A percentile compares a stretch with the other conserved stretches of the same genome.
Evolutionary conservation across 2,797 vertebrate species (phyloP).

Genomic region (Sandelia bainsii): DNA sequence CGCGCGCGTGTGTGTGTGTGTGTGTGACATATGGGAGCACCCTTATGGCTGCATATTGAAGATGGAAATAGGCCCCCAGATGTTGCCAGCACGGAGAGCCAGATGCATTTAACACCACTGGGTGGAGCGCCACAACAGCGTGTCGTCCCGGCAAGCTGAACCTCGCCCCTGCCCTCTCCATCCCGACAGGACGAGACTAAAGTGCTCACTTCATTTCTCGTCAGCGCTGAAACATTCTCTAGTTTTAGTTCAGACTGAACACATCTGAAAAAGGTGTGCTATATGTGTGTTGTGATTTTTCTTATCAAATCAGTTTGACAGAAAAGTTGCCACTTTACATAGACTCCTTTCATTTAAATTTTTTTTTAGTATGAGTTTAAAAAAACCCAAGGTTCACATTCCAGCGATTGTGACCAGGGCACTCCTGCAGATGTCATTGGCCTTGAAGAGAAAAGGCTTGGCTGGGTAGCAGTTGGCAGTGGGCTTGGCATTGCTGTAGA

Average conservation of each 20-base stretch:
- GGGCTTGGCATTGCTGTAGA: slow-evolving; percentile 35
- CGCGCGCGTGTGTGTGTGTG: slow-evolving; percentile 49
- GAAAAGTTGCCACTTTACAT: slow-evolving; percentile 28
- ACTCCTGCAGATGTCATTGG: slow-evolving; percentile 44
- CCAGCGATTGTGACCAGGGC: slow-evolving; percentile 35
- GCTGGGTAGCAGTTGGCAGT: slow-evolving; percentile 40
- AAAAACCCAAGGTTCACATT: slow-evolving; percentile 55
- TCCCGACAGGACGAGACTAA: slow-evolving; percentile 17
- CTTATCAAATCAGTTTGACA: slow-evolving; percentile 16
- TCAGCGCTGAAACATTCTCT: neutral
- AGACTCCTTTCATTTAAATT: neutral
- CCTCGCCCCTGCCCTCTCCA: slow-evolving; percentile 31
- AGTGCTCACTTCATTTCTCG: neutral
- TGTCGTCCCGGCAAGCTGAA: slow-evolving; percentile 67
- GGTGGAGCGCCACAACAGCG: slow-evolving; percentile 54
- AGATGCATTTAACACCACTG: slow-evolving; percentile 79
- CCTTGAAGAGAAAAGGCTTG: slow-evolving; percentile 53
- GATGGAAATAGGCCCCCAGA: slow-evolving; percentile 78
- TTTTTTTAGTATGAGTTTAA: slow-evolving; percentile 7
- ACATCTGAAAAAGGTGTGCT: slow-evolving; percentile 6
- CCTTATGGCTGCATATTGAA: slow-evolving; percentile 72
- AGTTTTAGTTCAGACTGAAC: slow-evolving; percentile 16
- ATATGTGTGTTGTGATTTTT: slow-evolving; percentile 20
- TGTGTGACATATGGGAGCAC: slow-evolving; percentile 78
- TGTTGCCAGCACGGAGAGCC: slow-evolving; percentile 75